Conservation (phyloP, 2,113 vertebrate genomes). For the Chloebia gouldiae region DNA sequence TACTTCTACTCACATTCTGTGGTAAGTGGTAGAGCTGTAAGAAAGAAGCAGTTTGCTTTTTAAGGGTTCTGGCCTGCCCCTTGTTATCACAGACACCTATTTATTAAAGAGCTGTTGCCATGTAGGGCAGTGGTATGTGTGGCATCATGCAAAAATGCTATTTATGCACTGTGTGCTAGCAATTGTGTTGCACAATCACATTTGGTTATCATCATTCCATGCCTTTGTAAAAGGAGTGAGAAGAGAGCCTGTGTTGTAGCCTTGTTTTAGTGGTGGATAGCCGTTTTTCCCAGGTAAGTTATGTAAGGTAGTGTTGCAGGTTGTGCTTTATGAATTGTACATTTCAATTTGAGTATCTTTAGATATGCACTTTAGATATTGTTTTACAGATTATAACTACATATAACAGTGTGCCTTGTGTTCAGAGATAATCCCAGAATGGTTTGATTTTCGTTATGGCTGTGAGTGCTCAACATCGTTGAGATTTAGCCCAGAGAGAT, state of each 20-base stretch:
- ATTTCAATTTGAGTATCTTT: not conserved
- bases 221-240: not conserved
- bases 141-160: not conserved
- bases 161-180: not conserved
- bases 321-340: not conserved
- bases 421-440: not conserved
- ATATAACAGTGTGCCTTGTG: not conserved
- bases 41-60: constrained; percentile 8
- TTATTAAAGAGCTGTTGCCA: not conserved
- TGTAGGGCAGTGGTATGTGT: not conserved
- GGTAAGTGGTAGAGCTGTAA: not conserved
- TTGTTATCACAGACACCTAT: not conserved
- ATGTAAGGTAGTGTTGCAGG: not conserved
- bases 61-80: not conserved
- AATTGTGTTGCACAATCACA: not conserved
- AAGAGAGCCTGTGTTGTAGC: not conserved
- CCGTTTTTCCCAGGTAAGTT: not conserved
- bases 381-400: not conserved
- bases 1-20: not conserved
- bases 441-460: not conserved
- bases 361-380: not conserved
- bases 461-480: not conserved
- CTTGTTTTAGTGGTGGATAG: not conserved
- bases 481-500: not conserved
- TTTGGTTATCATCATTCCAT: not conserved